Conservation (phyloP, 2,113 vertebrate genomes). For the Zosterops lateralis region DNA sequence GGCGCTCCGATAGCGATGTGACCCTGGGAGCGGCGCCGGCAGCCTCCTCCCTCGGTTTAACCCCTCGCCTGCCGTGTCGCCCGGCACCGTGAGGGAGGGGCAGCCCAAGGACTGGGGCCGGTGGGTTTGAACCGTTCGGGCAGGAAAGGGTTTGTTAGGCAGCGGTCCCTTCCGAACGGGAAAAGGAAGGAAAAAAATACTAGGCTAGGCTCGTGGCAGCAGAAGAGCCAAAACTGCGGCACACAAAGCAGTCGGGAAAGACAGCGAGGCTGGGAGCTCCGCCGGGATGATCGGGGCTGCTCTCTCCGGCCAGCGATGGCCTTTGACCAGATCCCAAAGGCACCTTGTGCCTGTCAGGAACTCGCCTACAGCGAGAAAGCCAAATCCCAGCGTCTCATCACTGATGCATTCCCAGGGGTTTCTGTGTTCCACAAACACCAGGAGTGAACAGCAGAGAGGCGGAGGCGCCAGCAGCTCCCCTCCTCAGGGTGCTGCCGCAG, state of each 20-base stretch:
- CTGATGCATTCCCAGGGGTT: neutral
- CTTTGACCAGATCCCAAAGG: neutral
- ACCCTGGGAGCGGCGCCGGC: neutral
- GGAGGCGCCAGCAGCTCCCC: neutral
- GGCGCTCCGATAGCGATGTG: neutral
- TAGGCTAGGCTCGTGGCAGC: neutral
- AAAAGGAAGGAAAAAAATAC: neutral
- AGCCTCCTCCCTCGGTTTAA: neutral
- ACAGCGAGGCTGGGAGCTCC: neutral
- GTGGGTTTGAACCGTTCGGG: neutral
- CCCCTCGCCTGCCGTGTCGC: fast-evolving
- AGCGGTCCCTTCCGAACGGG: neutral
- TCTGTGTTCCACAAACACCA: neutral
- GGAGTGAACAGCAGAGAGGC: neutral
- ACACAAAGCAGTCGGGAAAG: neutral
- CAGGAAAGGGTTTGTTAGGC: neutral
- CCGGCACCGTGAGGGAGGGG: neutral
- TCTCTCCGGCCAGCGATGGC: neutral
- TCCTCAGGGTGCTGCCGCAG: neutral
- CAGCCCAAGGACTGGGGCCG: neutral
- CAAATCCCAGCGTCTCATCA: neutral
- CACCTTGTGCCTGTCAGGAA: neutral
- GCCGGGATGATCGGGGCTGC: neutral
- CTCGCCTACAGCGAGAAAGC: neutral
- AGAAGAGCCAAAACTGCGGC: neutral